Conservation (phyloP, 2,113 vertebrate genomes). For the Galemys pyrenaicus region DNA sequence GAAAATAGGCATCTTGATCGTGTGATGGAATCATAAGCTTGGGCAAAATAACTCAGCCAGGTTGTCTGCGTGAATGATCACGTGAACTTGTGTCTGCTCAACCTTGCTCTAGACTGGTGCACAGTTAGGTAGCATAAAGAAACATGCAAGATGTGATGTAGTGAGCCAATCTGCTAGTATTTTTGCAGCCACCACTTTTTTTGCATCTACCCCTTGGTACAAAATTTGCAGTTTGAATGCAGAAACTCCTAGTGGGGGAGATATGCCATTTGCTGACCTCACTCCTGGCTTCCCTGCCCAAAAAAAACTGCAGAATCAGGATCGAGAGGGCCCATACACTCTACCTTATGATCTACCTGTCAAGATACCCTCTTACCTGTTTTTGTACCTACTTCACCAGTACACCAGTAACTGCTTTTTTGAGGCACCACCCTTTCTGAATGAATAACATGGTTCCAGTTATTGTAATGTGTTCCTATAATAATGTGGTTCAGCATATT, state of each 20-base stretch:
- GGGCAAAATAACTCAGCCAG: background rate
- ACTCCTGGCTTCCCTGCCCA: too few relatives aligned
- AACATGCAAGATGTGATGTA: too few relatives aligned
- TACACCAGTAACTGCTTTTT: background rate
- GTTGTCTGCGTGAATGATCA: background rate
- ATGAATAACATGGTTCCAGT: background rate
- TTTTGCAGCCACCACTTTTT: background rate
- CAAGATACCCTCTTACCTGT: background rate
- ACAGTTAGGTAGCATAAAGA: background rate
- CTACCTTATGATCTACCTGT: too few relatives aligned
- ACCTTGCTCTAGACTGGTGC: rapidly evolving
- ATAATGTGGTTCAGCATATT: background rate
- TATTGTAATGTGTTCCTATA: too few relatives aligned
- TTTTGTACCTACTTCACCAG: too few relatives aligned
- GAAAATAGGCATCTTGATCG: background rate
- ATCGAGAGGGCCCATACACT: rapidly evolving
- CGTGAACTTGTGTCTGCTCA: background rate
- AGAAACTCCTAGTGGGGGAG: background rate
- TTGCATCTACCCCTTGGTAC: background rate
- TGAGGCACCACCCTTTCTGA: background rate
- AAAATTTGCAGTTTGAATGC: background rate
- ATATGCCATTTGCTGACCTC: background rate
- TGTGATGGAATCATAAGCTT: background rate
- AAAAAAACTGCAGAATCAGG: background rate
- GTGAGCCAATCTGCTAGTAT: rapidly evolving